Base-by-base conservation (phyloP, 2,113 vertebrate genomes). In the Lagopus muta region DNA sequence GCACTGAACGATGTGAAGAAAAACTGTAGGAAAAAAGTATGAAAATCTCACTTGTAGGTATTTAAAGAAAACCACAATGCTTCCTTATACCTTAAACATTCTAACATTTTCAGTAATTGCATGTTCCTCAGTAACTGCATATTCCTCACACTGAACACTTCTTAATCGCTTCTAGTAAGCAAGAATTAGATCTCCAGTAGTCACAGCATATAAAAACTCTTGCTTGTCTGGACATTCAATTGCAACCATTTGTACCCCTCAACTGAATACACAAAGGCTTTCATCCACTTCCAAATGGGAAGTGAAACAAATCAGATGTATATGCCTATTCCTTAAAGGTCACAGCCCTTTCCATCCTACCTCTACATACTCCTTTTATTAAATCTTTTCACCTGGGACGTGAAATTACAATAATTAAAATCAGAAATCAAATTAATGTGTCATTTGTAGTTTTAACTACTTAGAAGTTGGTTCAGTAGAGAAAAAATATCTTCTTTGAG, bases 1-100 rank as follows among this genome's bases (percentile, higher is more conserved):
- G 98, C 97, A 74, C 98, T 97, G 97, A 99, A 99, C 36, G 98
- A 99, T 0, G 99, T 98, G 95, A 99, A 99, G 95, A 99, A 99
- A 90, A 98, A 97, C 99, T 99, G 95, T n/a, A 91, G 75, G 57
- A 66, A 88, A 75, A 77, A 75, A 8, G 8, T 52, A 19, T 6
- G 32, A 50, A 77, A 78, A 62, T 19, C 17, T 93, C 47, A 36
- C 11, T n/a, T 43, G 7, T 3, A 43, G 32, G 38, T 64, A 60
- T 36, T 78, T 47, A 75, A 43, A 43, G 80, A 77, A 83, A 32
- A 4, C 10, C 32, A 43, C 9, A 86, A 91, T 9, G 19, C 11
- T 71, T 91, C 28, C 18, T 73, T 52, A 1, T 28, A 36, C n/a
- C 45, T 52, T 58, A 20, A 91, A 38, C 61, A 91, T 42, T 3